phyloP scores from a whole-genome alignment of 1,140 invertebrate genomes.

The Drosophila santomea region DNA sequence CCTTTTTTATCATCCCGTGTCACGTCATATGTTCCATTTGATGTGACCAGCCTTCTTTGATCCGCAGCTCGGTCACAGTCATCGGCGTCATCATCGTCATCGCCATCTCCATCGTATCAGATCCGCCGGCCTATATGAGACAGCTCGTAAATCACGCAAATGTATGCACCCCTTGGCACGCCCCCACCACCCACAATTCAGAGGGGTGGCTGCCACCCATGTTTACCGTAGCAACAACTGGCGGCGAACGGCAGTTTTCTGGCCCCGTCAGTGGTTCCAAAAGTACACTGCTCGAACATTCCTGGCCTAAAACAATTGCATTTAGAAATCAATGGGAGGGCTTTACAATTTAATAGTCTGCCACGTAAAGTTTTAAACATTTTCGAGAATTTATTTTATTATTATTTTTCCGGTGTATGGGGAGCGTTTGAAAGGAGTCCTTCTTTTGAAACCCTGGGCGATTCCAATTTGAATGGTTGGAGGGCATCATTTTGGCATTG shows the following conservation, averaged over 20 bases:
- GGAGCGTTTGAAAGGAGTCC: slow-evolving; percentile 4
- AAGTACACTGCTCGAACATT: slow-evolving; percentile 8
- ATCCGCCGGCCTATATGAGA: slow-evolving; percentile 57
- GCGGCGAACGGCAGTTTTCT: slow-evolving; percentile 37
- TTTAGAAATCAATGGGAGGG: too few species aligned
- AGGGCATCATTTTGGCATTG: slow-evolving; percentile 68
- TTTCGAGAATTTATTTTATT: too few species aligned
- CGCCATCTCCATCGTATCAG: slow-evolving; percentile 22
- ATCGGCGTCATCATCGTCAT: slow-evolving; percentile 12
- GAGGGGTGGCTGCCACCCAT: slow-evolving; percentile 19
- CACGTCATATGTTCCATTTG: slow-evolving; percentile 13
- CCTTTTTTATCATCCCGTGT: slow-evolving; percentile 20
- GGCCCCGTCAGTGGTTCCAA: slow-evolving; percentile 57
- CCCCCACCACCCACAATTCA: slow-evolving; percentile 16
- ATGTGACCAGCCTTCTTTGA: slow-evolving; percentile 16
- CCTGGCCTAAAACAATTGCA: too few species aligned
- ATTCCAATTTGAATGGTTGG: slow-evolving; percentile 41
- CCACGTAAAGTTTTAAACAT: not conserved
- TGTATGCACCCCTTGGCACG: slow-evolving; percentile 72
- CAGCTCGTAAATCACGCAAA: slow-evolving; percentile 81
- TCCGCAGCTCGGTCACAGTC: slow-evolving; percentile 28
- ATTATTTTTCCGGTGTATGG: not conserved
- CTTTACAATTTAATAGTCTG: too few species aligned
- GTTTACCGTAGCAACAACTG: slow-evolving; percentile 54
- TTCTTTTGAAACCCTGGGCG: slow-evolving; percentile 4